Evolutionary conservation across 1,140 invertebrate species (phyloP).

Genomic region (Whitmania pigra): DNA sequence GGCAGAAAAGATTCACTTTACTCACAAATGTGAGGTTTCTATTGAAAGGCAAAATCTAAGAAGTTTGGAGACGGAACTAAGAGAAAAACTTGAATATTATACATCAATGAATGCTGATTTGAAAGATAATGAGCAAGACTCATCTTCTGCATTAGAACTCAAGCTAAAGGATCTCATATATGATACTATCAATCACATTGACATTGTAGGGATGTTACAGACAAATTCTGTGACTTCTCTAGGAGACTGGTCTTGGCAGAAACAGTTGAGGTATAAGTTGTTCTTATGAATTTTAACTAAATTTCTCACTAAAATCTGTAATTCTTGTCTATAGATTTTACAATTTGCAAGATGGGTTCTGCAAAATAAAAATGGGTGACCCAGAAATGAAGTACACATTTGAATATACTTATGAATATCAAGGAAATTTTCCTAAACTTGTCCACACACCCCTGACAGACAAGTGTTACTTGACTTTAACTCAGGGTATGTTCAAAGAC

Average conservation of each 20-base stretch:
- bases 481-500: constrained; percentile 51
- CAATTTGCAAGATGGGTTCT: constrained; percentile 29
- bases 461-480: constrained; percentile 85
- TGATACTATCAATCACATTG: constrained; percentile 80
- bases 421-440: constrained; percentile 77
- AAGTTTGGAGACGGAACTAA: constrained; percentile 43
- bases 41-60: constrained; percentile 55
- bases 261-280: constrained; percentile 71
- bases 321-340: constrained; percentile 12
- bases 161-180: constrained; percentile 65
- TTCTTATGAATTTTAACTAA: not conserved
- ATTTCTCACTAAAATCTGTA: not conserved
- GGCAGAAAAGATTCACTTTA: constrained; percentile 61
- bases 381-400: constrained; percentile 55
- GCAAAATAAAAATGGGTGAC: constrained; percentile 57
- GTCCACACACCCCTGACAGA: constrained; percentile 86
- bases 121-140: constrained; percentile 28
- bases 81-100: constrained; percentile 52
- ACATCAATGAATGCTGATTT: constrained; percentile 47
- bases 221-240: constrained; percentile 51
- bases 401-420: constrained; percentile 91
- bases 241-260: constrained; percentile 81
- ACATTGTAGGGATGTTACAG: constrained; percentile 65
- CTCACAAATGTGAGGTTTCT: constrained; percentile 64
- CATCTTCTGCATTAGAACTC: constrained; percentile 40